Evolutionary conservation across 1,140 invertebrate genomes (phyloP).

Genomic region (Holcopasites calliopsidis): DNA sequence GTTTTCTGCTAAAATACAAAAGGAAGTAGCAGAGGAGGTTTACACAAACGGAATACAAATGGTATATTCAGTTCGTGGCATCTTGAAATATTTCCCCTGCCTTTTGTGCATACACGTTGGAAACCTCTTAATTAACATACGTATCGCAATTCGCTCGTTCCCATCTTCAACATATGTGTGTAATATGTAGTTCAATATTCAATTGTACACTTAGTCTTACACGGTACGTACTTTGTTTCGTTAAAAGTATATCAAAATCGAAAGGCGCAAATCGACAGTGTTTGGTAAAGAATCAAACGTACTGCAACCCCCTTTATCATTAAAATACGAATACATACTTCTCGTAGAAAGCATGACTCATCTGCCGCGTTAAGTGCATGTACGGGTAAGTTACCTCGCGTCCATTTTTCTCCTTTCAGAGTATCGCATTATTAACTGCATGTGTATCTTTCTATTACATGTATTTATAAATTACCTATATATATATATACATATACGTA

Average conservation of each 20-base stretch:
- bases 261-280: conserved; percentile 45
- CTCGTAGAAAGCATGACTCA: conserved; percentile 55
- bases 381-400: conserved; percentile 8
- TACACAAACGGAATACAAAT: neutral
- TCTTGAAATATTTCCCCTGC: neutral
- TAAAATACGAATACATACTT: conserved; percentile 22
- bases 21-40: neutral
- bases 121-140: conserved; percentile 32
- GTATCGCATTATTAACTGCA: conserved; percentile 50
- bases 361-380: conserved; percentile 50
- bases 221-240: conserved; percentile 7
- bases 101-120: neutral
- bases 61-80: conserved; percentile 2
- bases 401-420: conserved; percentile 22
- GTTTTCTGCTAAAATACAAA: neutral
- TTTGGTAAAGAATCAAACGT: conserved; percentile 33
- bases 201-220: conserved; percentile 31
- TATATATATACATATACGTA: conserved; percentile 68
- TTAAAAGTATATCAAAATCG: conserved; percentile 45
- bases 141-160: conserved; percentile 1
- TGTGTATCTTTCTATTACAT: conserved; percentile 63
- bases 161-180: conserved; percentile 28
- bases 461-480: conserved; percentile 67
- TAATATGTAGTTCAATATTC: conserved; percentile 9
- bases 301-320: conserved; percentile 36